These are phyloP conservation scores for Proteles cristata DNA, from an alignment of 2,113 vertebrate genomes.

Conservation along the genomic window DNA sequence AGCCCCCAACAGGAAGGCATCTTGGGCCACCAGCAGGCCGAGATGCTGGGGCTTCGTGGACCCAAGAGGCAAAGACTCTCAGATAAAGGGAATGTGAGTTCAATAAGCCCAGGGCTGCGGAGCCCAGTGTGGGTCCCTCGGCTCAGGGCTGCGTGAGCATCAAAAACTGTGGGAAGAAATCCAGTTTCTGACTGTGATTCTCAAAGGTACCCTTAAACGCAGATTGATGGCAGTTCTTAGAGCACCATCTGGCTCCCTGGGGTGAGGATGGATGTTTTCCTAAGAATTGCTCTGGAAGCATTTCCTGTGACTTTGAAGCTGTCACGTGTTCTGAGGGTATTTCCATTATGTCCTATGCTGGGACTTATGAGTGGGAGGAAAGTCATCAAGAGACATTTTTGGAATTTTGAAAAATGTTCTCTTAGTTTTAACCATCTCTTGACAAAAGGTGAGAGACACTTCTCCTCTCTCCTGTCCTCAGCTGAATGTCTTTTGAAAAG, in stretches of 20 bases:
- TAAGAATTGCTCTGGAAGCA: background rate
- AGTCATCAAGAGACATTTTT: background rate
- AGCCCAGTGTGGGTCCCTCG: background rate
- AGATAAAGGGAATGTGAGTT: background rate
- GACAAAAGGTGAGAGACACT: accelerated
- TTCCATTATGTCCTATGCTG: background rate
- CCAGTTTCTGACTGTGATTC: background rate
- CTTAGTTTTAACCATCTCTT: background rate
- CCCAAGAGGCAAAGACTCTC: background rate
- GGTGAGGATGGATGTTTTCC: background rate
- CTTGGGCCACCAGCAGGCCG: background rate
- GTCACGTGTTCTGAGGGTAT: background rate
- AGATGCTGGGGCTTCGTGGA: background rate
- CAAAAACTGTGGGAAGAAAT: background rate
- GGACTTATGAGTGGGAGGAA: background rate
- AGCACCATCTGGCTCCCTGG: background rate
- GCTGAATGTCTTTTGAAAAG: background rate
- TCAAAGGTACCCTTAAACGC: background rate
- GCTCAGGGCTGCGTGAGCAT: background rate
- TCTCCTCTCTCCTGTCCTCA: background rate
- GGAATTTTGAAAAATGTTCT: background rate
- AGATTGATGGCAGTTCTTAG: background rate
- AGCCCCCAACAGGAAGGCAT: background rate
- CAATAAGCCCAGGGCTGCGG: background rate
- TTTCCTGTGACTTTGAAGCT: background rate